Conservation (phyloP, 2,888 invertebrate species). For the Melolontha melolontha region DNA sequence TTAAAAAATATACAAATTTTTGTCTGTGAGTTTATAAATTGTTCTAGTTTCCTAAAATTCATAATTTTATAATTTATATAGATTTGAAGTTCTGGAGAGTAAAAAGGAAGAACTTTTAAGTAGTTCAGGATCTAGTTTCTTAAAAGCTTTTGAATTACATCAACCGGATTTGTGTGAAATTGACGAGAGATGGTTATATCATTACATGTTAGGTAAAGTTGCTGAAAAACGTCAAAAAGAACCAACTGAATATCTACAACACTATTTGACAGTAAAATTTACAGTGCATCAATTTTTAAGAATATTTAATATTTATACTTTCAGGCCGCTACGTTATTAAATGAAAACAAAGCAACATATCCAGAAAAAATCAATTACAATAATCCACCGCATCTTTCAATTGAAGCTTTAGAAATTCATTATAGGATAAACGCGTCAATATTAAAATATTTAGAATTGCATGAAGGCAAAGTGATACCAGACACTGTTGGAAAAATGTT, state of each 20-base stretch:
- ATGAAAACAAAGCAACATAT: conserved; percentile 85
- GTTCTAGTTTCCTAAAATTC: background rate
- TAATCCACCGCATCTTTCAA: conserved; percentile 83
- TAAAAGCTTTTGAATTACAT: conserved; percentile 74
- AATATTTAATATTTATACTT: conserved; percentile 50
- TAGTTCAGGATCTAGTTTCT: conserved; percentile 83
- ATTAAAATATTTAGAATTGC: conserved; percentile 84
- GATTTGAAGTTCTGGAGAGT: conserved; percentile 79
- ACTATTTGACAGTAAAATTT: conserved; percentile 76
- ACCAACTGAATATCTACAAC: conserved; percentile 79
- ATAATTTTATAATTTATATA: conserved; percentile 46
- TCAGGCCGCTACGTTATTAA: conserved; percentile 80
- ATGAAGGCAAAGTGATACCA: conserved; percentile 77
- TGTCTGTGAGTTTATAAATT: too few species aligned
- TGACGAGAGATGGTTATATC: conserved; percentile 92
- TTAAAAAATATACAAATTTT: too few species aligned
- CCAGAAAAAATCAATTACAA: conserved; percentile 89
- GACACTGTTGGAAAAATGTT: conserved; percentile 72
- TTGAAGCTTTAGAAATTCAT: conserved; percentile 90
- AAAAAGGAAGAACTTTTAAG: conserved; percentile 84
- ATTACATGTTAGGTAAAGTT: conserved; percentile 97
- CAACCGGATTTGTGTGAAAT: conserved; percentile 70
- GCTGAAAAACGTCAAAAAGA: conserved; percentile 86
- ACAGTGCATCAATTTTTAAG: background rate
- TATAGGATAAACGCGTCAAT: conserved; percentile 91